These are phyloP conservation scores for Cyclopterus lumpus DNA, from an alignment of 2,797 vertebrate genomes.

Conservation along the genomic window DNA sequence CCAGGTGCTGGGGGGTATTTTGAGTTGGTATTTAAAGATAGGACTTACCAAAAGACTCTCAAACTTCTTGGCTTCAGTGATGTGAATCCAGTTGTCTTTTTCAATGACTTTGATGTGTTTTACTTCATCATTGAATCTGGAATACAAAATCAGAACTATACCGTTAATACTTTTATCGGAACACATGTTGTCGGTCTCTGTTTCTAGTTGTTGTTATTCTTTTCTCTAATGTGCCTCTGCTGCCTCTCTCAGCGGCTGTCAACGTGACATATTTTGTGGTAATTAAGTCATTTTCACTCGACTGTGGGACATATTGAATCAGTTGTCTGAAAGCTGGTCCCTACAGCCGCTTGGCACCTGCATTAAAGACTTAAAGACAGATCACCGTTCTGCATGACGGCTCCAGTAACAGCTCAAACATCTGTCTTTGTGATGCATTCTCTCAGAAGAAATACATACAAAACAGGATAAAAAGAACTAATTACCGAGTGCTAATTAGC, in stretches of 20 bases:
- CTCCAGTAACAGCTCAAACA: conserved; percentile 31
- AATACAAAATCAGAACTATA: background rate
- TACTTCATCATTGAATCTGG: conserved; percentile 97
- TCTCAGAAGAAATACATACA: conserved; percentile 33
- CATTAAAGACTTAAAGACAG: conserved; percentile 31
- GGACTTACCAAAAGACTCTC: conserved; percentile 92
- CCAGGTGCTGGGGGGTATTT: background rate
- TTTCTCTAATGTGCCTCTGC: background rate
- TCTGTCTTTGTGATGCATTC: conserved; percentile 29
- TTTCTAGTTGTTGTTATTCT: background rate
- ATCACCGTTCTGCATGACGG: conserved; percentile 33
- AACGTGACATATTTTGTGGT: background rate
- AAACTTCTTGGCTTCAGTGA: conserved; percentile 98
- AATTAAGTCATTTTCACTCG: conserved; percentile 22
- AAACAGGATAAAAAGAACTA: conserved; percentile 53
- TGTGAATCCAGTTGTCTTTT: conserved; percentile 98
- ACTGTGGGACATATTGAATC: conserved; percentile 28
- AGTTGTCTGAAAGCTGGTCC: conserved; percentile 22
- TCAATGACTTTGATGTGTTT: conserved; percentile 99
- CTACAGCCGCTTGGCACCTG: conserved; percentile 28
- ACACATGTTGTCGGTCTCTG: background rate
- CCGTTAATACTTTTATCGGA: background rate
- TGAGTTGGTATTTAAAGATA: too few species aligned
- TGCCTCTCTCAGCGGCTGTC: conserved; percentile 16
- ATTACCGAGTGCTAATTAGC: conserved; percentile 67